Conservation (phyloP, 2,797 vertebrate genomes). For the Myotis myotis region DNA sequence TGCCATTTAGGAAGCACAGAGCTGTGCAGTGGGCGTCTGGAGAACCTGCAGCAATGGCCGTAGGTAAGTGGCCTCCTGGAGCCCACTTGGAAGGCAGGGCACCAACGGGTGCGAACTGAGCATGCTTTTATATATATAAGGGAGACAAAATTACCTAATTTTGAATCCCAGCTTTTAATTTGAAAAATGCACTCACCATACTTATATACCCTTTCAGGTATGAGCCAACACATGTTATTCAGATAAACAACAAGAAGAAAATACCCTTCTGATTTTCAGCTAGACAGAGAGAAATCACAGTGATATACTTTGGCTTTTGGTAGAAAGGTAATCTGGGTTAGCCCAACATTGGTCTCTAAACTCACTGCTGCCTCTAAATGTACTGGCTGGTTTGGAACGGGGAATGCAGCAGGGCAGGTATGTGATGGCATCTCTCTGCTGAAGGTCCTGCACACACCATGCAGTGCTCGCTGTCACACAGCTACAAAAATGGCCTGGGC, state of each 20-base stretch:
- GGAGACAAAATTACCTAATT: background rate
- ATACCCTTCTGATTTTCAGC: background rate
- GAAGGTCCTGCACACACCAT: background rate
- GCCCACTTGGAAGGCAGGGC: background rate
- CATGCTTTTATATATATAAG: background rate
- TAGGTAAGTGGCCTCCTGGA: conserved; percentile 3
- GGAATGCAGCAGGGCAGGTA: background rate
- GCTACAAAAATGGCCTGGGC: background rate
- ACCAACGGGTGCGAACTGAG: background rate
- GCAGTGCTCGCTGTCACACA: accelerated
- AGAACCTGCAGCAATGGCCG: conserved; percentile 34
- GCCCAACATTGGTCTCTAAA: background rate
- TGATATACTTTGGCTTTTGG: background rate
- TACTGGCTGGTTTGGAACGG: background rate
- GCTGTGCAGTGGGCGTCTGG: conserved; percentile 41
- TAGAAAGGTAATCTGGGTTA: background rate
- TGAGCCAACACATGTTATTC: background rate
- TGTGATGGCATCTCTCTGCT: background rate
- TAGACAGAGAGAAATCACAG: background rate
- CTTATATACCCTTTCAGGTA: background rate
- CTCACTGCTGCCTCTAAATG: background rate
- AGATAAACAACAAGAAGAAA: background rate
- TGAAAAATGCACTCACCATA: background rate
- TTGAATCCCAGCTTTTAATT: background rate
- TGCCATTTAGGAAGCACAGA: conserved; percentile 61